These are phyloP conservation scores for Nephrotoma flavescens DNA, from an alignment of 2,888 invertebrate species.

Conservation along the genomic window DNA sequence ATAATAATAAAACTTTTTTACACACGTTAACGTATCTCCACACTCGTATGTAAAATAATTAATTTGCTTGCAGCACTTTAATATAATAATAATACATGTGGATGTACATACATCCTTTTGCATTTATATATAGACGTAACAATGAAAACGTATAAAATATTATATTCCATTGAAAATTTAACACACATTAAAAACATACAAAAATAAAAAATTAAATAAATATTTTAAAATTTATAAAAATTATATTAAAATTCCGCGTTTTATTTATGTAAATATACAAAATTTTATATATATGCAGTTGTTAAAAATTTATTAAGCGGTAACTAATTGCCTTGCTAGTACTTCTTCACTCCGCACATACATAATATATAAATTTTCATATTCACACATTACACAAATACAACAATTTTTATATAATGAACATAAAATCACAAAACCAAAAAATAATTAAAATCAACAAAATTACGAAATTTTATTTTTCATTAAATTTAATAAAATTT, in stretches of 20 bases:
- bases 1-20: background rate
- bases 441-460: too few relatives aligned
- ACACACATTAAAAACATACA: background rate
- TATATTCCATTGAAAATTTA: background rate
- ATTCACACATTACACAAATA: background rate
- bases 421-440: too few relatives aligned
- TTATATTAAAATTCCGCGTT: background rate
- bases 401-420: too few relatives aligned
- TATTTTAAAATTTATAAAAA: background rate
- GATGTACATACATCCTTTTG: background rate
- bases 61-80: background rate
- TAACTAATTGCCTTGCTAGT: background rate
- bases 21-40: background rate
- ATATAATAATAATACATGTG: background rate
- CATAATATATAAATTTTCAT: background rate
- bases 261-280: background rate
- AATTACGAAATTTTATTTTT: too few relatives aligned
- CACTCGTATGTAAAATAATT: background rate
- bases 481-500: too few relatives aligned
- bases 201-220: background rate
- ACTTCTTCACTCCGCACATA: background rate
- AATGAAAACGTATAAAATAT: background rate
- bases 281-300: too few relatives aligned
- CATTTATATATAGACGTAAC: background rate
- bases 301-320: background rate